Conservation (phyloP, 2,888 invertebrate genomes). For the Chalcosyrphus nemorum region DNA sequence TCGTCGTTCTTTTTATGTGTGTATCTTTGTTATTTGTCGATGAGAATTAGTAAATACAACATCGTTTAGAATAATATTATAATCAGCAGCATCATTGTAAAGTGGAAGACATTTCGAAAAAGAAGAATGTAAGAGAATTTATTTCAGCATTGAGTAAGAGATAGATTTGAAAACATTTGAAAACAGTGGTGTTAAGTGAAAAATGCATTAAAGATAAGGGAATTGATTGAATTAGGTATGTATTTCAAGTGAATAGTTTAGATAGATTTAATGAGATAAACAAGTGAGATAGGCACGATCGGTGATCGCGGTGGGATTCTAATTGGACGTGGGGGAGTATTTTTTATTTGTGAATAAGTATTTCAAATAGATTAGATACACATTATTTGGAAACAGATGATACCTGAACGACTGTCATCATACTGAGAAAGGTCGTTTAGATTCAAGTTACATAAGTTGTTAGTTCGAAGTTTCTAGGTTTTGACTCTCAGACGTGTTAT, state of each 20-base stretch:
- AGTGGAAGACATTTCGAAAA: not conserved
- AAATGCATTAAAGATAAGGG: not conserved
- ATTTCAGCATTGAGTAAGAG: not conserved
- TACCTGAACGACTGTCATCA: too few relatives aligned
- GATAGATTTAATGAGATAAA: not conserved
- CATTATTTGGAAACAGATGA: too few relatives aligned
- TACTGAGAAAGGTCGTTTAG: too few relatives aligned
- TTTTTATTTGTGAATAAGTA: too few relatives aligned
- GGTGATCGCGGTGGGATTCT: too few relatives aligned
- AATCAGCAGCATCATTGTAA: slow-evolving; percentile 46
- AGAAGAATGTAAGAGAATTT: not conserved
- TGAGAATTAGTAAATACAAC: slow-evolving; percentile 31
- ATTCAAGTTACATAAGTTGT: too few relatives aligned
- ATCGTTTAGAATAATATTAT: slow-evolving; percentile 35
- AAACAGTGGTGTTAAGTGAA: not conserved
- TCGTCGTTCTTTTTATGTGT: not conserved
- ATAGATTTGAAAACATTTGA: not conserved
- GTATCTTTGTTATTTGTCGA: slow-evolving; percentile 31
- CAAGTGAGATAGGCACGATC: too few relatives aligned
- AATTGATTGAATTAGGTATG: not conserved
- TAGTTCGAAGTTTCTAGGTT: too few relatives aligned
- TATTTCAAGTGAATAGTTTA: not conserved
- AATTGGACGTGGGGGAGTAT: not conserved
- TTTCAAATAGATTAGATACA: too few relatives aligned
- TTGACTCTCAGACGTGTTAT: too few relatives aligned